Evolutionary conservation across 1,140 invertebrate species (phyloP).

Genomic region (Tenebrio molitor): DNA sequence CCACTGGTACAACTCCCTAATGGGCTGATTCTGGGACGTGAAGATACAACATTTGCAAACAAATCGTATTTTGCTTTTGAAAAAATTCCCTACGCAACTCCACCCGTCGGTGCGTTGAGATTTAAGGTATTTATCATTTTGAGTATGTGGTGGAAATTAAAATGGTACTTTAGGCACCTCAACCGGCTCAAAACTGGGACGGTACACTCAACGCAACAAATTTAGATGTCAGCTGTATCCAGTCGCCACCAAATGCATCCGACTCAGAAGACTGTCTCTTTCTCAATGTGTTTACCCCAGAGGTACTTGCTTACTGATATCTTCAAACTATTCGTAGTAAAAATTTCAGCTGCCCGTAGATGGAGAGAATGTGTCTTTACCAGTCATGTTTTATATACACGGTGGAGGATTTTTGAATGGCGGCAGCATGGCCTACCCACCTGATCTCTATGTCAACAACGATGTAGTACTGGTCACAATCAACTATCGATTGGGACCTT

Average conservation of each 20-base stretch:
- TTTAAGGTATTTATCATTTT: constrained; percentile 27
- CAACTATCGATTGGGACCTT: no score
- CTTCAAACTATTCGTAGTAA: no score
- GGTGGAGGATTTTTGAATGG: constrained; percentile 76
- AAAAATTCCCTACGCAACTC: constrained; percentile 45
- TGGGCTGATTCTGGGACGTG: not conserved
- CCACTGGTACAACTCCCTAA: not conserved
- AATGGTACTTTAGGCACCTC: constrained; percentile 7
- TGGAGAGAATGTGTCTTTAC: not conserved
- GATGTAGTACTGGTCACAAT: no score
- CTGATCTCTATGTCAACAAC: constrained; percentile 70
- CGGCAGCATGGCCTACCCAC: constrained; percentile 64
- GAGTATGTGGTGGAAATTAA: not conserved
- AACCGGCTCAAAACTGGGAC: constrained; percentile 34
- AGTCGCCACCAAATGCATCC: not conserved
- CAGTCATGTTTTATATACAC: constrained; percentile 79
- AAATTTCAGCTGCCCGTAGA: no score
- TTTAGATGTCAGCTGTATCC: constrained; percentile 21
- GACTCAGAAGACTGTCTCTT: constrained; percentile 47
- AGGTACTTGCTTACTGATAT: no score
- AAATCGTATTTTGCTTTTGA: constrained; percentile 37
- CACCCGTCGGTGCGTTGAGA: constrained; percentile 29
- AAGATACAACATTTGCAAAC: not conserved
- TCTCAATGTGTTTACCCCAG: constrained; percentile 45
- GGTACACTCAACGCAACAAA: constrained; percentile 35